Conservation (phyloP, 2,888 invertebrate species). For the Aphodius granarius region DNA sequence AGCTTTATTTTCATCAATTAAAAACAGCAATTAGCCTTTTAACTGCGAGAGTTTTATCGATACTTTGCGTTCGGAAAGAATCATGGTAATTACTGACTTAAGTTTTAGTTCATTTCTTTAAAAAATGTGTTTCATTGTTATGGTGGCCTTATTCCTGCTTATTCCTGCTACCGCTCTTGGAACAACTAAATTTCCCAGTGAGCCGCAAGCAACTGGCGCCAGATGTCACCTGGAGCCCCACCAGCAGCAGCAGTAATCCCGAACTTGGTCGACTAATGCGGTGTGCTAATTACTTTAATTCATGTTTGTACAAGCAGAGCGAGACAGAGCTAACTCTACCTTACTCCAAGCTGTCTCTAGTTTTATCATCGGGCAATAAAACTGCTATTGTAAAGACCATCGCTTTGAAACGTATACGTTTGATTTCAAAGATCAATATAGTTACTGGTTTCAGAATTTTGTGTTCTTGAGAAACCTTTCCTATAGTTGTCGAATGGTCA, state of each 20-base stretch:
- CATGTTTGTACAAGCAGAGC: neutral
- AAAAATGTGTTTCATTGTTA: too few relatives aligned
- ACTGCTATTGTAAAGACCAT: too few relatives aligned
- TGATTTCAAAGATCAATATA: too few relatives aligned
- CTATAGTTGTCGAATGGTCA: too few relatives aligned
- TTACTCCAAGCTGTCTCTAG: neutral
- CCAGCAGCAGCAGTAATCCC: neutral
- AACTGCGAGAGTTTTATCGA: neutral
- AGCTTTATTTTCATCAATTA: neutral
- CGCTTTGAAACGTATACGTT: too few relatives aligned
- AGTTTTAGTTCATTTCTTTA: too few relatives aligned
- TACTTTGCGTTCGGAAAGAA: neutral
- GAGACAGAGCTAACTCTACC: neutral
- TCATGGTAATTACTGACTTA: neutral
- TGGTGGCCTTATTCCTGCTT: too few relatives aligned
- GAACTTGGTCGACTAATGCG: conserved; percentile 7
- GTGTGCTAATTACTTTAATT: conserved; percentile 14
- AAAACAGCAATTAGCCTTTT: neutral
- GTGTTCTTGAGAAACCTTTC: too few relatives aligned
- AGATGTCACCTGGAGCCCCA: neutral
- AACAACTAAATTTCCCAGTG: neutral
- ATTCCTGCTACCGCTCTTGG: neutral
- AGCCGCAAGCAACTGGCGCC: neutral
- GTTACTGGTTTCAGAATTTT: too few relatives aligned
- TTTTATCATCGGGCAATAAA: too few relatives aligned